Conservation (phyloP, 53 echinoderm and acorn worm species). For the Zoroaster sp. region DNA sequence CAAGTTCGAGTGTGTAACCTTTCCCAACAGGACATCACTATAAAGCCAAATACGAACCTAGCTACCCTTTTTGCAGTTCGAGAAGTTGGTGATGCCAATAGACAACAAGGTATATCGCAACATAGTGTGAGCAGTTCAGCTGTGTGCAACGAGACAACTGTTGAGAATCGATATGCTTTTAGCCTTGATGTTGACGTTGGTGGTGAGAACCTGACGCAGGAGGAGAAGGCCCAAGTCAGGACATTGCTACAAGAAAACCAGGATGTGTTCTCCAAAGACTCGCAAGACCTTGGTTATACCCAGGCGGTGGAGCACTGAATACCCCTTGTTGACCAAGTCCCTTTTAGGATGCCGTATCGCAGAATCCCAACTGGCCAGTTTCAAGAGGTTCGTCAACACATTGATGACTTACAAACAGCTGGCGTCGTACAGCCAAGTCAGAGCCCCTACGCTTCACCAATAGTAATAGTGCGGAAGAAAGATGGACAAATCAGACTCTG, state of each 20-base stretch:
- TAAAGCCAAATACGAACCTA: too few species aligned
- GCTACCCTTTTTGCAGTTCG: too few species aligned
- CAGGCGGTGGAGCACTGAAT: constrained; percentile 14
- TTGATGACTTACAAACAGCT: constrained; percentile 17
- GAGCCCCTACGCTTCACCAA: constrained; percentile 8
- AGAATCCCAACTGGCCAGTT: constrained; percentile 34
- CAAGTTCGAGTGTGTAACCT: too few species aligned
- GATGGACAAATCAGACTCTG: constrained; percentile 42
- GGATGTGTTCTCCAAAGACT: constrained; percentile 1
- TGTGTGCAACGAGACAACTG: not conserved
- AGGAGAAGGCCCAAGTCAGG: not conserved
- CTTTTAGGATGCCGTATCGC: constrained; percentile 33
- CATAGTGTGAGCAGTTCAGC: not conserved
- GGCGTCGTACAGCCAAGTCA: constrained; percentile 4
- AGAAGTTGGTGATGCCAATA: too few species aligned
- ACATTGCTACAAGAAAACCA: not conserved
- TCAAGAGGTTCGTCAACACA: constrained; percentile 9
- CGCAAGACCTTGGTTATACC: constrained; percentile 15
- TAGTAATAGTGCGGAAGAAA: constrained; percentile 50
- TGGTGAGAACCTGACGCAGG: too few species aligned
- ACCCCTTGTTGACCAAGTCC: constrained; percentile 11
- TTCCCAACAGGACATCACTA: too few species aligned
- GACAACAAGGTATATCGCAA: too few species aligned
- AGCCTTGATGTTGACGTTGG: not conserved
- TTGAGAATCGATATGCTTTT: not conserved